Conservation (phyloP, 2,797 vertebrate species). For the Melanotaenia maccullochi region DNA sequence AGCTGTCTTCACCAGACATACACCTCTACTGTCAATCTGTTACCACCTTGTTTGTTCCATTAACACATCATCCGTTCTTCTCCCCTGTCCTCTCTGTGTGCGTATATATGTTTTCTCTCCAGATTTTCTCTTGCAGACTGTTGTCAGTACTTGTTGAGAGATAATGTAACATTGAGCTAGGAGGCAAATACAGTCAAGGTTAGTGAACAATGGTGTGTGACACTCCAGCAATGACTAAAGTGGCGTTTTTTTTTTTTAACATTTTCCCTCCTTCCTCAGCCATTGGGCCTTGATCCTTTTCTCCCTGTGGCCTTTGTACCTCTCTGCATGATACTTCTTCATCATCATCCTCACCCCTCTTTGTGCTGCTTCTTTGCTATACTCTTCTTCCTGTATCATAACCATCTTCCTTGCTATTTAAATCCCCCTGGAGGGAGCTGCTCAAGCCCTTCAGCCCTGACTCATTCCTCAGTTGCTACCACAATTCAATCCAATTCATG, state of each 20-base stretch:
- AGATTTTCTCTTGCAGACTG: constrained; percentile 76
- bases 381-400: constrained; percentile 13
- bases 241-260: constrained; percentile 20
- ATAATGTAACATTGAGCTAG: constrained; percentile 74
- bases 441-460: constrained; percentile 41
- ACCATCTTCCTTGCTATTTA: constrained; percentile 33
- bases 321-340: constrained; percentile 29
- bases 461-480: constrained; percentile 42
- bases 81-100: constrained; percentile 62
- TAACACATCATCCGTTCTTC: constrained; percentile 77
- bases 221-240: constrained; percentile 59
- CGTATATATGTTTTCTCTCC: constrained; percentile 51
- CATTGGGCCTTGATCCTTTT: constrained; percentile 40
- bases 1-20: constrained; percentile 65
- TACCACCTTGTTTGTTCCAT: constrained; percentile 79
- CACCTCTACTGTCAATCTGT: constrained; percentile 71
- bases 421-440: constrained; percentile 24
- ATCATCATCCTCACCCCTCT: constrained; percentile 33
- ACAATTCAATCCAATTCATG: constrained; percentile 38
- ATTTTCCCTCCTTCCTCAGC: neutral
- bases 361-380: constrained; percentile 17
- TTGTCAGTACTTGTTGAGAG: constrained; percentile 83
- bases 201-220: constrained; percentile 73
- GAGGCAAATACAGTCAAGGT: constrained; percentile 83
- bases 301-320: constrained; percentile 33